Evolutionary conservation across 1,140 invertebrate species (phyloP).

Genomic region (Xylocopa sonorina): DNA sequence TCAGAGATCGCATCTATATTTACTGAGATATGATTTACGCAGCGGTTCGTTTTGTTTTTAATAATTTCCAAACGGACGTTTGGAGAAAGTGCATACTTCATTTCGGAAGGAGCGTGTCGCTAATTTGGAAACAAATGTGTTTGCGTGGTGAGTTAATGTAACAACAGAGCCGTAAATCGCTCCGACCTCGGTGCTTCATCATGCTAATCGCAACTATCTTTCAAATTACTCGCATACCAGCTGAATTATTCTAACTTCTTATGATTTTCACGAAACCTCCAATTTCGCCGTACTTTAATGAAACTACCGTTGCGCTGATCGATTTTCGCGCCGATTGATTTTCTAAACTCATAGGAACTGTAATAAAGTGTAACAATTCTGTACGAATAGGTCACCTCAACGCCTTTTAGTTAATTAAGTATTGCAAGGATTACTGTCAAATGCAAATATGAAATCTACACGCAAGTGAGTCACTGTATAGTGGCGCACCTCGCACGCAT

Average conservation of each 20-base stretch:
- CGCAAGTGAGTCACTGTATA: not conserved
- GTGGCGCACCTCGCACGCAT: not conserved
- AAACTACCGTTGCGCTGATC: too few species aligned
- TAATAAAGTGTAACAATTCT: too few species aligned
- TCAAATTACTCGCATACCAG: constrained; percentile 1
- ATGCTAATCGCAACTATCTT: constrained; percentile 11
- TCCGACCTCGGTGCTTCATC: constrained; percentile 5
- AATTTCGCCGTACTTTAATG: not conserved
- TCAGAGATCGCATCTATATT: not conserved
- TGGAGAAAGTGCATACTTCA: not conserved
- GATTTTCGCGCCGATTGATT: not conserved
- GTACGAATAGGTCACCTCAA: too few species aligned
- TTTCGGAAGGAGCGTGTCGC: not conserved
- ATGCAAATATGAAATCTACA: constrained; percentile 9
- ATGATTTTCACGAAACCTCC: not conserved
- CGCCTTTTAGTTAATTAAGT: too few species aligned
- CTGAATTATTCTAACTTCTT: constrained; percentile 1
- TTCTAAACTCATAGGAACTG: too few species aligned
- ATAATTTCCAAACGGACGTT: not conserved
- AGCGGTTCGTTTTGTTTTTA: not conserved
- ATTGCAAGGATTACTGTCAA: constrained; percentile 13
- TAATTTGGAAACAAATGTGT: constrained; percentile 23
- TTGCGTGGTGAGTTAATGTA: constrained; percentile 19
- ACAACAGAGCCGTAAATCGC: constrained; percentile 4
- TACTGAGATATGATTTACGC: not conserved